phyloP scores from a whole-genome alignment of 2,888 invertebrate species.

The Epirrhoe alternata region DNA sequence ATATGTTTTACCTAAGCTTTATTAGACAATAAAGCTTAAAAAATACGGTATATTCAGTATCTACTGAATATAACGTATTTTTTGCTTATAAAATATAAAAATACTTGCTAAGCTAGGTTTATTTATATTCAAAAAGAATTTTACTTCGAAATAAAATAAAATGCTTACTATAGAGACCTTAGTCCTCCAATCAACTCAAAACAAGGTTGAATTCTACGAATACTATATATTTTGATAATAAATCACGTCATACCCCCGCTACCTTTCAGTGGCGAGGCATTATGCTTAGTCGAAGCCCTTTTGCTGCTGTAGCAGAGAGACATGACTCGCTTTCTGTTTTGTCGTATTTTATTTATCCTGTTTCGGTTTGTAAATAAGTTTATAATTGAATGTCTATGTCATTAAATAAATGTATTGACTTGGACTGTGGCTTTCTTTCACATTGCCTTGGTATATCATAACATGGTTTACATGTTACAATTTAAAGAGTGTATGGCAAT shows the following conservation, averaged over 20 bases:
- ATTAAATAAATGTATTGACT: neutral
- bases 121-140: neutral
- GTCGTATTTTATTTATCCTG: too few species aligned
- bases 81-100: neutral
- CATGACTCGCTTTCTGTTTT: too few species aligned
- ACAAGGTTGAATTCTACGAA: constrained; percentile 5
- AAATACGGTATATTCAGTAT: too few species aligned
- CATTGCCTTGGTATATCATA: neutral
- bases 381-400: too few species aligned
- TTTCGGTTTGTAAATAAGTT: too few species aligned
- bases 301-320: too few species aligned
- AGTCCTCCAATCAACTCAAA: constrained; percentile 1
- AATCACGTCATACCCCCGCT: constrained; percentile 12
- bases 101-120: neutral
- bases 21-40: too few species aligned
- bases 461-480: neutral
- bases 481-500: neutral
- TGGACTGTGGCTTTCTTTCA: neutral
- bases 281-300: too few species aligned
- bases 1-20: constrained; percentile 2
- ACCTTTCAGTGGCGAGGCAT: too few species aligned
- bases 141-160: neutral
- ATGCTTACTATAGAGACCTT: neutral
- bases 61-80: neutral
- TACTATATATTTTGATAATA: constrained; percentile 3